Evolutionary conservation across 2,888 invertebrate species (phyloP).

Genomic region (Brachynemurus nebulosus): DNA sequence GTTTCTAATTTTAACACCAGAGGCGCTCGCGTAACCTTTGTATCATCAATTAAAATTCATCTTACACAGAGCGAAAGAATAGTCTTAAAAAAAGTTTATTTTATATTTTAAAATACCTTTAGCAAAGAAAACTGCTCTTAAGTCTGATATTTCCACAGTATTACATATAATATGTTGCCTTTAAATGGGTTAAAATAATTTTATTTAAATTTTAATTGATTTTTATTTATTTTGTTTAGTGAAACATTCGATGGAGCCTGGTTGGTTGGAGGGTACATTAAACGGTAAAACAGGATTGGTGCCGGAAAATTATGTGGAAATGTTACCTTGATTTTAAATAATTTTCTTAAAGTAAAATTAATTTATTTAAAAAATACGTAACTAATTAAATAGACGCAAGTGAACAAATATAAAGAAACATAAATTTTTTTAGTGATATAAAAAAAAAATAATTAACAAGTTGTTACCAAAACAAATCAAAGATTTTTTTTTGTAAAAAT

Average conservation of each 20-base stretch:
- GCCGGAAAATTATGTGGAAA: slow-evolving; percentile 93
- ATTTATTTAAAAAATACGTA: background rate
- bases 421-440: background rate
- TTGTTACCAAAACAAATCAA: slow-evolving; percentile 5
- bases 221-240: slow-evolving; percentile 37
- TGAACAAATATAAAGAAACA: background rate
- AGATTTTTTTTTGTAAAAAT: background rate
- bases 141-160: too few species aligned
- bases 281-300: slow-evolving; percentile 86
- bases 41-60: too few species aligned
- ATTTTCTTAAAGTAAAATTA: background rate
- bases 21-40: too few species aligned
- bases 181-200: too few species aligned
- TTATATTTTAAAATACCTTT: too few species aligned
- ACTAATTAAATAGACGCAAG: background rate
- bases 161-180: too few species aligned
- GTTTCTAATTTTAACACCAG: too few species aligned
- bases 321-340: slow-evolving; percentile 47
- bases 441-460: background rate
- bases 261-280: slow-evolving; percentile 92
- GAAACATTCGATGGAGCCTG: slow-evolving; percentile 83
- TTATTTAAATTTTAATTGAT: too few species aligned
- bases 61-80: too few species aligned
- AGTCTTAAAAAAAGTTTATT: too few species aligned
- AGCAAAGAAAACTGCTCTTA: too few species aligned